Evolutionary conservation across 2,888 invertebrate genomes (phyloP).

Genomic region (Helleia helle): DNA sequence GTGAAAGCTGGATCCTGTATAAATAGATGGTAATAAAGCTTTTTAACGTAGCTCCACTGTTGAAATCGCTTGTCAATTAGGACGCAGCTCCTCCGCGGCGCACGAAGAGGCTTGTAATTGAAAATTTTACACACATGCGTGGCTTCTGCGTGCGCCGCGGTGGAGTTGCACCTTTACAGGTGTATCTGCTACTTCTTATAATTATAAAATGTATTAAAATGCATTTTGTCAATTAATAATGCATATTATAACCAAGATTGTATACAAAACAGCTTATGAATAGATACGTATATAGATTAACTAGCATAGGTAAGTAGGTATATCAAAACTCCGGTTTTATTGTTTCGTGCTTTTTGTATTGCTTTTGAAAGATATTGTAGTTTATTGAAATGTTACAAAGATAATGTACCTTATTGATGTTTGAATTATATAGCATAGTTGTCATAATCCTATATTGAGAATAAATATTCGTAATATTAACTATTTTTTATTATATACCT

Average conservation of each 20-base stretch:
- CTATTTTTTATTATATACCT: background rate
- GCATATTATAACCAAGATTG: slow-evolving; percentile 12
- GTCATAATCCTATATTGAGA: slow-evolving; percentile 1
- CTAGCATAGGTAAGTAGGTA: slow-evolving; percentile 20
- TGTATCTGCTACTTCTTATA: background rate
- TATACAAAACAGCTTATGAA: slow-evolving; percentile 33
- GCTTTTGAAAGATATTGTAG: background rate
- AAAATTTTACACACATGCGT: too few species aligned
- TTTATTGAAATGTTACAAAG: slow-evolving; percentile 1
- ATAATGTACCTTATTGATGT: background rate
- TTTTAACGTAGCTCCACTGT: slow-evolving; percentile 10
- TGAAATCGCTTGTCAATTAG: background rate
- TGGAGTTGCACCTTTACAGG: too few species aligned
- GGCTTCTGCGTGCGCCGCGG: too few species aligned
- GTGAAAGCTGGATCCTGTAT: slow-evolving; percentile 37
- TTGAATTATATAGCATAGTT: background rate
- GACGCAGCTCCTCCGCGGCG: too few species aligned
- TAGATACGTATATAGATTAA: slow-evolving; percentile 21
- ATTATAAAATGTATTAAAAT: slow-evolving; percentile 4
- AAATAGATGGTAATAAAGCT: slow-evolving; percentile 21
- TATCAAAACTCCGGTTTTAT: slow-evolving; percentile 46
- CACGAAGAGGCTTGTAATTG: too few species aligned
- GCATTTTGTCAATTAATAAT: slow-evolving; percentile 17
- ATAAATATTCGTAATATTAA: background rate
- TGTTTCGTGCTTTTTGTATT: background rate